These are phyloP conservation scores for Pygoscelis adeliae DNA, from an alignment of 2,113 vertebrate species.

Conservation along the genomic window DNA sequence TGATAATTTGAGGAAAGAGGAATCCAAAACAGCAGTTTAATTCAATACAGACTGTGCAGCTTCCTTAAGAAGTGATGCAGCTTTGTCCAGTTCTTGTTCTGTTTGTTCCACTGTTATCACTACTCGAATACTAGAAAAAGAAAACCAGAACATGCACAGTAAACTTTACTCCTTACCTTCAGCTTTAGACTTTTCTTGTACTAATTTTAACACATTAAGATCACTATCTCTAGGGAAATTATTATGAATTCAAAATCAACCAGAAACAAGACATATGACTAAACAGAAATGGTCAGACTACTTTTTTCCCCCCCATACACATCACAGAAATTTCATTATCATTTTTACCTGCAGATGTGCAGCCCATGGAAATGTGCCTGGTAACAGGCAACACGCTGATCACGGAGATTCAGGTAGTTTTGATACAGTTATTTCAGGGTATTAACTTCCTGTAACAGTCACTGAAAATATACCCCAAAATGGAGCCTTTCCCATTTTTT, in stretches of 20 bases:
- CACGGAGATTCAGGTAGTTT: neutral
- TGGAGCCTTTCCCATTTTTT: neutral
- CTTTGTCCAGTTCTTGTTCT: slow-evolving; percentile 85
- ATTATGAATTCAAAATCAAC: neutral
- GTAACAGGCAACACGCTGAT: neutral
- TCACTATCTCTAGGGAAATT: neutral
- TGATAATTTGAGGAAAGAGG: neutral
- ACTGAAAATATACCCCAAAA: neutral
- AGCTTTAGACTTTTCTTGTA: neutral
- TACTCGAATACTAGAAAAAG: slow-evolving; percentile 85
- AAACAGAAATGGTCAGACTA: neutral
- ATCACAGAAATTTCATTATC: neutral
- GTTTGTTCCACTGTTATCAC: slow-evolving; percentile 91
- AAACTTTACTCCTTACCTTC: neutral
- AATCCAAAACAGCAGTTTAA: slow-evolving; percentile 34
- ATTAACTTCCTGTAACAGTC: neutral
- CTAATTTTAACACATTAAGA: neutral
- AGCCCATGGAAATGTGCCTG: neutral
- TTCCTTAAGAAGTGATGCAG: slow-evolving; percentile 83
- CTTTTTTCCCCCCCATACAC: rapidly evolving
- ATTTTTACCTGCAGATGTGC: neutral
- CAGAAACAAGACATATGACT: neutral
- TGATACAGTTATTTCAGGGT: neutral
- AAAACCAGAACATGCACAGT: neutral
- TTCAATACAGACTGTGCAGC: slow-evolving; percentile 79